These are phyloP conservation scores for Euproctis similis DNA, from an alignment of 2,888 invertebrate species.

Conservation along the genomic window DNA sequence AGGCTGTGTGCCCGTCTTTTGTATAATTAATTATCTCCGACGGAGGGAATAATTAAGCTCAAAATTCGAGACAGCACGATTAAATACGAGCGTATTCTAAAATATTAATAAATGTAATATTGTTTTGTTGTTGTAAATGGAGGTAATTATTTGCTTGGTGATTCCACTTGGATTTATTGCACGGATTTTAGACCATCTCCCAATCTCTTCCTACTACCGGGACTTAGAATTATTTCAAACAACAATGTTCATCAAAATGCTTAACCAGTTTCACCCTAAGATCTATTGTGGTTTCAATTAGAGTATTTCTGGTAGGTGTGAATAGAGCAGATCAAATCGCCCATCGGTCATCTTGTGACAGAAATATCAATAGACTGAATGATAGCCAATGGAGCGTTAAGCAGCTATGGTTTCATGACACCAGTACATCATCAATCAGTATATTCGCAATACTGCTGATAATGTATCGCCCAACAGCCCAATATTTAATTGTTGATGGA, in stretches of 20 bases:
- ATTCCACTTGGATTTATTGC: constrained; percentile 40
- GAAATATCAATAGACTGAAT: constrained; percentile 42
- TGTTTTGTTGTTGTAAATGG: constrained; percentile 50
- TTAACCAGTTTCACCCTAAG: constrained; percentile 18
- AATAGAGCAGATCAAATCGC: constrained; percentile 31
- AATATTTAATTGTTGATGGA: constrained; percentile 73
- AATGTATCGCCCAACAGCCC: constrained; percentile 50
- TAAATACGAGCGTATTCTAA: constrained; percentile 44
- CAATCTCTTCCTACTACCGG: too few species aligned
- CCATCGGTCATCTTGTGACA: constrained; percentile 56
- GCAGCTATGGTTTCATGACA: constrained; percentile 45
- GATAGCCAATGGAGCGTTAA: constrained; percentile 39
- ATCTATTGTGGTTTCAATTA: constrained; percentile 28
- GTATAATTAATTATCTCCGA: constrained; percentile 68
- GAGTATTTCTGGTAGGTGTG: constrained; percentile 23
- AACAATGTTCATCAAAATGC: constrained; percentile 31
- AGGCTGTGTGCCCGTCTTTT: constrained; percentile 54
- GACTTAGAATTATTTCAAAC: constrained; percentile 31
- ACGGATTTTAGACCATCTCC: constrained; percentile 34
- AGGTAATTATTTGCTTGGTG: constrained; percentile 43
- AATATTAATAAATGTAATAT: constrained; percentile 52
- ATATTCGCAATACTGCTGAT: constrained; percentile 55
- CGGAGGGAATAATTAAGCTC: constrained; percentile 64
- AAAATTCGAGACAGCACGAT: constrained; percentile 54
- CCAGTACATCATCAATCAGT: constrained; percentile 63